Base-by-base conservation (phyloP, 2,797 vertebrate genomes). In the Pterois miles region DNA sequence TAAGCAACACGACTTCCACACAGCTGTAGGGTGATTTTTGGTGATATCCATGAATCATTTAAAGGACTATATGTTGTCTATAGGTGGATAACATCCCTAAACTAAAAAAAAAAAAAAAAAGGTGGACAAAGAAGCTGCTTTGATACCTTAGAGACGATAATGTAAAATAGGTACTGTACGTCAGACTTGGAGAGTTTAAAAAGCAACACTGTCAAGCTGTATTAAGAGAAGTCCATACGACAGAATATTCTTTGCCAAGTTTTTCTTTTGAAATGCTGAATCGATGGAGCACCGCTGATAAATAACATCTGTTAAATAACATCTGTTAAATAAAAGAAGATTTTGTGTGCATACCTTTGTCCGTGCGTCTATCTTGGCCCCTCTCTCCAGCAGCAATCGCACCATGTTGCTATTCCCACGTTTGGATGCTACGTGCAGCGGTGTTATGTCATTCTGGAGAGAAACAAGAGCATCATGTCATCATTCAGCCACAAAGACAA, bases 401-500 rank as follows among this genome's bases (percentile, higher is more conserved):
- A 99, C 97, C 98, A 98, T 99, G 80, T 99, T 99, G 86, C 96
- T 95, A 3, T 99, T 99, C 83, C 98, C 98, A 76, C 98, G 96
- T 93, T 99, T 99, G 0, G 98, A 98, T 6, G 98, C 98, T 71
- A 99, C 98, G 3, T 99, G 98, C 83, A 99, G 94, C 0, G 98
- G 98, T 0, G 98, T 99, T 88, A 99, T 99, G 93, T 99, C 98
- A 72, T 99, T 99, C 98, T 99, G 95, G 36, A 57, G 2, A 57
- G 33, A 34, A 5, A 63, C 23, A 43, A 22, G 58, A 40, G 29
- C 52, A 58, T 48, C 5, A 20, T 20, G 40, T 27, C 7, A 0
- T 29, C 58, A 40, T 14, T 50, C 43, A 33, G 54, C 0, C 0
- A 0, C 27, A 59, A 2, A 29, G 4, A 65, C 6, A 8, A 43